Evolutionary conservation across 2,797 vertebrate species (phyloP).

Genomic region (Sebastes baramenuke): DNA sequence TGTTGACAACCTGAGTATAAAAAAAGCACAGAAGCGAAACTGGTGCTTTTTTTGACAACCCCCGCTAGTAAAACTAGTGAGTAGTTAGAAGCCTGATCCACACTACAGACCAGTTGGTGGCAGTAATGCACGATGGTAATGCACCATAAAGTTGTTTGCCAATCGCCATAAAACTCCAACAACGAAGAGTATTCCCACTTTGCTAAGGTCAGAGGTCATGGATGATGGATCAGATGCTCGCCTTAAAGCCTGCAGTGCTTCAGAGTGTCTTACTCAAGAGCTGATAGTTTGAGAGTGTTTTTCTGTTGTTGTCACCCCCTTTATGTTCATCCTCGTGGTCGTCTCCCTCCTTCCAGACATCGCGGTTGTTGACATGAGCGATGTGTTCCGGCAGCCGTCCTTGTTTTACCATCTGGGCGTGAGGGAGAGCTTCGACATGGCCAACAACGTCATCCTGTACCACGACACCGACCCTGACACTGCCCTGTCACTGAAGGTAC

Average conservation of each 20-base stretch:
- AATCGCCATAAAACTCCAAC: too few relatives aligned
- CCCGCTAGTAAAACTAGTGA: too few relatives aligned
- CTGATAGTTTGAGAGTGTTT: background rate
- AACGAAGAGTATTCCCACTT: background rate
- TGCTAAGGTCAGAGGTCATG: background rate
- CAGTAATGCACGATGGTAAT: too few relatives aligned
- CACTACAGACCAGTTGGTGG: too few relatives aligned
- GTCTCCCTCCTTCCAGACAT: slow-evolving; percentile 85
- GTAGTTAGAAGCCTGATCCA: too few relatives aligned
- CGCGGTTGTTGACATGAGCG: slow-evolving; percentile 95
- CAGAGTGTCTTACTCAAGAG: background rate
- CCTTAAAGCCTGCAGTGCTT: background rate
- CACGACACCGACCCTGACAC: slow-evolving; percentile 91
- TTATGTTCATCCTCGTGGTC: background rate
- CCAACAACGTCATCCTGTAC: slow-evolving; percentile 96
- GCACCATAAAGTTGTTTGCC: too few relatives aligned
- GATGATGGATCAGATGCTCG: too few relatives aligned
- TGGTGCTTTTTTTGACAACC: too few relatives aligned
- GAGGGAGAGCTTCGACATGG: slow-evolving; percentile 96
- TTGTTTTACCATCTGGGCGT: slow-evolving; percentile 96
- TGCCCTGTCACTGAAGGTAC: slow-evolving; percentile 92
- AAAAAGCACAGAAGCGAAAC: too few relatives aligned
- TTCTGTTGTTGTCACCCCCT: background rate
- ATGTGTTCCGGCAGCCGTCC: slow-evolving; percentile 91
- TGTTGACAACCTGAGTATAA: too few relatives aligned